phyloP scores from a whole-genome alignment of 2,888 invertebrate genomes.

The Drosophila algonquin region DNA sequence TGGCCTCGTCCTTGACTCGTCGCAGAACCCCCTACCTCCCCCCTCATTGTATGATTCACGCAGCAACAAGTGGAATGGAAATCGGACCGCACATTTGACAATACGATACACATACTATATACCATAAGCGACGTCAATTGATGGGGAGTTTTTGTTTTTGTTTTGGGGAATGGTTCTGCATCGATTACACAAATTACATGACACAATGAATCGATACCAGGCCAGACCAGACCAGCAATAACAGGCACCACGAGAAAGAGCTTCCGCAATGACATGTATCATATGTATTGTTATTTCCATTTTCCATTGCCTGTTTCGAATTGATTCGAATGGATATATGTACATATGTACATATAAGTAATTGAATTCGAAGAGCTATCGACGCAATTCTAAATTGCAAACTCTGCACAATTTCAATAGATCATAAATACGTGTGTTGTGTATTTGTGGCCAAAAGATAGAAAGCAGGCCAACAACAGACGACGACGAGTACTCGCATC shows the following conservation, averaged over 20 bases:
- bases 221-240: too few relatives aligned
- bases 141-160: neutral
- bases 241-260: neutral
- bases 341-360: too few relatives aligned
- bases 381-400: conserved; percentile 44
- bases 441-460: conserved; percentile 31
- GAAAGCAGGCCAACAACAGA: conserved; percentile 21
- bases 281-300: neutral
- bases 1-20: too few relatives aligned
- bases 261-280: too few relatives aligned
- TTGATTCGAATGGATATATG: too few relatives aligned
- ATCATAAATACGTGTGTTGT: conserved; percentile 29
- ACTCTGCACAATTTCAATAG: conserved; percentile 58
- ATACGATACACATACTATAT: neutral
- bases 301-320: neutral
- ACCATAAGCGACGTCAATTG: neutral
- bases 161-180: neutral
- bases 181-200: conserved; percentile 42
- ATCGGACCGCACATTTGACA: conserved; percentile 3
- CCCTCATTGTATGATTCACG: neutral
- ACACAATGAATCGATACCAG: conserved; percentile 20
- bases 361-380: conserved; percentile 40
- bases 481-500: neutral
- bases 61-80: conserved; percentile 34
- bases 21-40: neutral